Conservation (phyloP, 1,140 invertebrate species). For the Euura saliciscinereae region DNA sequence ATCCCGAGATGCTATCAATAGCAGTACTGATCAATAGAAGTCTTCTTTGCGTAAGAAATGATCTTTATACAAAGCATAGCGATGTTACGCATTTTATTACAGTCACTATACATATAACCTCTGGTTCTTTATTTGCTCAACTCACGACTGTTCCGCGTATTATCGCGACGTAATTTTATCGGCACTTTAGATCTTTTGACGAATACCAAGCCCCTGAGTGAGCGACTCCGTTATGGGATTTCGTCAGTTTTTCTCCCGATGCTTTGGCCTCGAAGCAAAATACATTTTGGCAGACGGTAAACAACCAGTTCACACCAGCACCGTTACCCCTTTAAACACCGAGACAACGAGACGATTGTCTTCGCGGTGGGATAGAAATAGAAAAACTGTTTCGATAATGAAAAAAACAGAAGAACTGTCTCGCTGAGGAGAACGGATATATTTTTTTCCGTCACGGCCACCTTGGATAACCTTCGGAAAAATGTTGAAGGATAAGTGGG, state of each 20-base stretch:
- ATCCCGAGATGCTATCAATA: conserved; percentile 1
- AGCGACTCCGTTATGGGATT: neutral
- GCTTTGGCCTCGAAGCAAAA: neutral
- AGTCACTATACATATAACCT: neutral
- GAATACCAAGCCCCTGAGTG: neutral
- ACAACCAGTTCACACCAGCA: neutral
- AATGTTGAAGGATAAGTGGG: too few species aligned
- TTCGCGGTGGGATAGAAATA: neutral
- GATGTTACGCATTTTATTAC: neutral
- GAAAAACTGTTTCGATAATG: neutral
- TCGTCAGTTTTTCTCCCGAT: neutral
- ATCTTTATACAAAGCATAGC: neutral
- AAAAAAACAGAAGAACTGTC: neutral
- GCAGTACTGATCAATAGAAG: neutral
- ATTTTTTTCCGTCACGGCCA: neutral
- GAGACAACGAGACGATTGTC: neutral
- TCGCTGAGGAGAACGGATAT: neutral
- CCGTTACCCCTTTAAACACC: neutral
- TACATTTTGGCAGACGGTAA: conserved; percentile 1
- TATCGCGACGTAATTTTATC: neutral
- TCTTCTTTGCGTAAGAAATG: neutral
- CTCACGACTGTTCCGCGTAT: neutral
- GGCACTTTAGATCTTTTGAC: neutral
- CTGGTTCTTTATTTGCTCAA: neutral
- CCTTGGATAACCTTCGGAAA: neutral